Base-by-base conservation (phyloP, 2,797 vertebrate genomes). In the Myioborus melanocephalus region DNA sequence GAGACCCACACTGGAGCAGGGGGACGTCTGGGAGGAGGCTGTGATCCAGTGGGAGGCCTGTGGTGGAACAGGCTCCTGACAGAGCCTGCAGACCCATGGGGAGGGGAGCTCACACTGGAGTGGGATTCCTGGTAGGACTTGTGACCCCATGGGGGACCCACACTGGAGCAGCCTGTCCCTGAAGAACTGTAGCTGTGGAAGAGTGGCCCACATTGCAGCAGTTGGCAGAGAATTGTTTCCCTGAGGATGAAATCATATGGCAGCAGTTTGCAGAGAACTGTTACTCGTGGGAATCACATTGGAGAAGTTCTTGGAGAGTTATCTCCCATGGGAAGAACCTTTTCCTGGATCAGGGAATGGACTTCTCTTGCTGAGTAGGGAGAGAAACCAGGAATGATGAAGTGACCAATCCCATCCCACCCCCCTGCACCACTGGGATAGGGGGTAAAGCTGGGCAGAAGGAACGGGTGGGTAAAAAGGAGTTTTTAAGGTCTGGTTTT, bases 41-140 rank as follows among this genome's bases (percentile, higher is more conserved):
- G 24, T 10, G n/a, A 50, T 11, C 4, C 0, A 0, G 3, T 10
- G 8, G 32, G 27, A 65, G 14, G 11, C 9, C 60, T 83, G 52
- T 8, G 6, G 18, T 50, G 32, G 37, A 49, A 27, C 32, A 50
- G 18, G 22, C 11, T 35, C 22, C 35, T 23, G 37, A 30, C 70
- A 50, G 27, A 18, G 7, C 26, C 22, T 27, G 32, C 22, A 57
- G 32, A 57, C 8, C 27, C 22, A 2, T 15, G 26, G 27, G 12
- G 14, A 50, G 18, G 26, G 52, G 2, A 66, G 6, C 14, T 14
- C 27, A 13, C 22, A 14, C 8, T 27, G 52, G 18, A 50, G 4
- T 1, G 1, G 23, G 23, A 37, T n/a, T 66, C n/a, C 71, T 59
- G 27, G 12, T 16, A 32, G 70, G 70, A 59, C 12, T 19, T 66